A percentile compares a stretch with the other conserved stretches of the same genome.
Evolutionary conservation across 2,888 invertebrate genomes (phyloP).

Genomic region (Leucoma salicis): DNA sequence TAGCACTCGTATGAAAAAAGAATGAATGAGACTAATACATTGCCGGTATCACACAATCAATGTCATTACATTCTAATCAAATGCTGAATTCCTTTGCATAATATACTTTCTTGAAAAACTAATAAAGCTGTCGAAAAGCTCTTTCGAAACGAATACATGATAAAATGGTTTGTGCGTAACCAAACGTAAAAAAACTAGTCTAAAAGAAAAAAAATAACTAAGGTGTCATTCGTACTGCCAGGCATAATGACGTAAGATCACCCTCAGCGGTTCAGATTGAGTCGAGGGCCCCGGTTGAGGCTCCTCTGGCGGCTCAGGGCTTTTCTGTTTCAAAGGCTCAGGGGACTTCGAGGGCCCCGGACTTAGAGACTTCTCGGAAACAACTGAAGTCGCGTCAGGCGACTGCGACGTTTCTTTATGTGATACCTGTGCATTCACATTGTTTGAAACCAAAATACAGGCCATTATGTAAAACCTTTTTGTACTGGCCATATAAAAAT

Average conservation of each 20-base stretch:
- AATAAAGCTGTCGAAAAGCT: slow-evolving; percentile 51
- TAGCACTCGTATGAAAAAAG: no score
- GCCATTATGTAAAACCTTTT: background rate
- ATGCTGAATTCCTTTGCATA: slow-evolving; percentile 78
- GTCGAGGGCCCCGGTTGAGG: slow-evolving; percentile 64
- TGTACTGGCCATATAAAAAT: background rate
- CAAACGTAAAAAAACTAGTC: slow-evolving; percentile 66
- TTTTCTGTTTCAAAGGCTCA: slow-evolving; percentile 16
- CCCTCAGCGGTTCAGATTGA: slow-evolving; percentile 67
- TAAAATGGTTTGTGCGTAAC: slow-evolving; percentile 59
- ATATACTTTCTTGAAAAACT: slow-evolving; percentile 30
- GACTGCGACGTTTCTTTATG: slow-evolving; percentile 56
- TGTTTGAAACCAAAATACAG: slow-evolving; percentile 14
- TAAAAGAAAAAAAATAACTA: slow-evolving; percentile 71
- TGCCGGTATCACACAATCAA: no score
- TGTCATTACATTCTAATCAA: slow-evolving; percentile 58
- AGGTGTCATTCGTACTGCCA: slow-evolving; percentile 80
- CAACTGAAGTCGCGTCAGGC: slow-evolving; percentile 51
- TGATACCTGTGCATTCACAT: slow-evolving; percentile 47
- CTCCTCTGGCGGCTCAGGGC: slow-evolving; percentile 47
- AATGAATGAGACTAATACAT: no score
- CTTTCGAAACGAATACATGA: slow-evolving; percentile 40
- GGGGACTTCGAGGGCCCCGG: slow-evolving; percentile 25
- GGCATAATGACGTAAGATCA: slow-evolving; percentile 78
- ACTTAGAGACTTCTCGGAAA: slow-evolving; percentile 44